These are phyloP conservation scores for Perdix hodgsoniae DNA, from an alignment of 2,797 vertebrate species.

Conservation along the genomic window DNA sequence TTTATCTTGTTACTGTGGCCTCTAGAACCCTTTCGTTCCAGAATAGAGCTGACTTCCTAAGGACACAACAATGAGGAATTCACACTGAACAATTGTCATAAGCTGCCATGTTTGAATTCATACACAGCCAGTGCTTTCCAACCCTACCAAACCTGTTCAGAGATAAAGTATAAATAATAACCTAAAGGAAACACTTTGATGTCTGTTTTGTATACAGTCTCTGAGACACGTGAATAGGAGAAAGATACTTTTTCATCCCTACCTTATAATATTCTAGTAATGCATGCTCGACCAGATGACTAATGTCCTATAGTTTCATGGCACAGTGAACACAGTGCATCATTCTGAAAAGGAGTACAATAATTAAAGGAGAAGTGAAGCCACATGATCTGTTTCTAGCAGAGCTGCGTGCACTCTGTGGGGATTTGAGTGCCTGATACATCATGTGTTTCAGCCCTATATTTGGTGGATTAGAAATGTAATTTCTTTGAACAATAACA, in stretches of 20 bases:
- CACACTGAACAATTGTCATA: neutral
- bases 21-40: conserved; percentile 14
- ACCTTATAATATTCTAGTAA: conserved; percentile 57
- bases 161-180: conserved; percentile 67
- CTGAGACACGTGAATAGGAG: conserved; percentile 47
- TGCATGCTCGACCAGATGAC: conserved; percentile 38
- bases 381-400: neutral
- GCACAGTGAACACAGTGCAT: neutral
- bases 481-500: conserved; percentile 50
- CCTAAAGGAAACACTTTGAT: conserved; percentile 62
- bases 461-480: conserved; percentile 32
- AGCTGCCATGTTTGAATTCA: neutral
- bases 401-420: neutral
- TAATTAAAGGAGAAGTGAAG: conserved; percentile 50
- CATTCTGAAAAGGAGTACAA: neutral
- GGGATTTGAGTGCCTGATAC: conserved; percentile 10
- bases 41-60: neutral
- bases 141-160: conserved; percentile 57
- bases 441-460: conserved; percentile 36
- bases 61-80: conserved; percentile 2
- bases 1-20: conserved; percentile 1
- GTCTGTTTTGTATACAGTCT: conserved; percentile 51
- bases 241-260: conserved; percentile 49
- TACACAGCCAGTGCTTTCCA: conserved; percentile 1
- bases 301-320: conserved; percentile 30